These are phyloP conservation scores for Andrena marginata DNA, from an alignment of 2,888 invertebrate genomes.

Conservation along the genomic window DNA sequence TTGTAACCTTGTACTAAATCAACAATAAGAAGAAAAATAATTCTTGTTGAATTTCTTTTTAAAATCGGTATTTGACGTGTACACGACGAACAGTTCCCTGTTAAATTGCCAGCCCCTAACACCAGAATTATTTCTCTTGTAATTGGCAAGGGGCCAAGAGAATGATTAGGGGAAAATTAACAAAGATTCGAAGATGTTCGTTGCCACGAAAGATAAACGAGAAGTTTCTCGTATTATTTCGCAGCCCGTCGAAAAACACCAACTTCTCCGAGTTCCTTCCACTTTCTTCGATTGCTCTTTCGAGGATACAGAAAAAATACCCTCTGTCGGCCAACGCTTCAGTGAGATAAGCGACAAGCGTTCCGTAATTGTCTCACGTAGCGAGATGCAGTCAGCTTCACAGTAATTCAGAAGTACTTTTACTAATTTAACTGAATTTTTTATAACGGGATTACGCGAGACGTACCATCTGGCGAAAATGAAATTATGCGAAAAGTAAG, in stretches of 20 bases:
- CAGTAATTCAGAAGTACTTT: no score
- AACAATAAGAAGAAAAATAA: neutral
- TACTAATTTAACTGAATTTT: no score
- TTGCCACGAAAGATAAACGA: conserved; percentile 39
- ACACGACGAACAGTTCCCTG: neutral
- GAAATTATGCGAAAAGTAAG: no score
- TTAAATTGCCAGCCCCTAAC: neutral
- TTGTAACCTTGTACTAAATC: neutral
- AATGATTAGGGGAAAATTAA: conserved; percentile 35
- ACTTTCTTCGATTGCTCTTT: conserved; percentile 9
- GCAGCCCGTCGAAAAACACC: neutral
- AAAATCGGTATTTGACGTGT: conserved; percentile 6
- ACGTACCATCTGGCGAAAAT: no score
- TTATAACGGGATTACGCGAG: no score
- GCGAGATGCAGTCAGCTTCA: no score
- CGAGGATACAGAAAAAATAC: conserved; percentile 16
- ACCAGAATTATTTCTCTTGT: conserved; percentile 30
- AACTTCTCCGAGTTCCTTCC: neutral
- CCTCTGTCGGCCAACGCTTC: neutral
- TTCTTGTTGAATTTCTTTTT: neutral
- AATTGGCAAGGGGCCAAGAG: neutral
- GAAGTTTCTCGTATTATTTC: conserved; percentile 29
- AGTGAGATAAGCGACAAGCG: neutral
- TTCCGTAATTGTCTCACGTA: neutral
- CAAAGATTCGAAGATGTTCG: conserved; percentile 22